phyloP scores from a whole-genome alignment of 2,888 invertebrate genomes.

The Congeria kusceri region DNA sequence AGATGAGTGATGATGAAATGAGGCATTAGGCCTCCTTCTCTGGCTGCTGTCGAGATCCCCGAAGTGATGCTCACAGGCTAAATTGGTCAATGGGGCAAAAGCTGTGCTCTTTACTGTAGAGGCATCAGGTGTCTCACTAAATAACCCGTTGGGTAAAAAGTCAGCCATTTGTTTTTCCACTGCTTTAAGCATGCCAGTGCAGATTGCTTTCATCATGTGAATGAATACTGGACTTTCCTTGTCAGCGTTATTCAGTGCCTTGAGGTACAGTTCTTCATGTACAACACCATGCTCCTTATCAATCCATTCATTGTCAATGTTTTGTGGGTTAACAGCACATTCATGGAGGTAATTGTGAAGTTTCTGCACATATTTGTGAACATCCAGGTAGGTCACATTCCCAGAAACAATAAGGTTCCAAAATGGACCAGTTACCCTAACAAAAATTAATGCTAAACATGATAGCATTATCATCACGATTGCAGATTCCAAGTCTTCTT shows the following conservation, averaged over 20 bases:
- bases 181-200: background rate
- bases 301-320: too few relatives aligned
- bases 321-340: too few relatives aligned
- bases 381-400: background rate
- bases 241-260: too few relatives aligned
- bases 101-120: background rate
- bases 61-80: constrained; percentile 19
- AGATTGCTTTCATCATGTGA: too few relatives aligned
- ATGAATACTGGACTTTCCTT: too few relatives aligned
- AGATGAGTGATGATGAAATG: constrained; percentile 4
- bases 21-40: constrained; percentile 1
- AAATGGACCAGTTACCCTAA: too few relatives aligned
- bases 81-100: constrained; percentile 13
- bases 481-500: too few relatives aligned
- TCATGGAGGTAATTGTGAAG: background rate
- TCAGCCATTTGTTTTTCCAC: background rate
- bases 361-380: background rate
- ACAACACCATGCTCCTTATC: too few relatives aligned
- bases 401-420: background rate
- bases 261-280: too few relatives aligned
- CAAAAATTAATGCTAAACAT: too few relatives aligned
- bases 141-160: too few relatives aligned
- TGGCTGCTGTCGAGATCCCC: constrained; percentile 8
- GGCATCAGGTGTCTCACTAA: background rate
- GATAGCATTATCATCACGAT: too few relatives aligned